Evolutionary conservation across 2,797 vertebrate genomes (phyloP).

Genomic region (Sphenopsis melanotis): DNA sequence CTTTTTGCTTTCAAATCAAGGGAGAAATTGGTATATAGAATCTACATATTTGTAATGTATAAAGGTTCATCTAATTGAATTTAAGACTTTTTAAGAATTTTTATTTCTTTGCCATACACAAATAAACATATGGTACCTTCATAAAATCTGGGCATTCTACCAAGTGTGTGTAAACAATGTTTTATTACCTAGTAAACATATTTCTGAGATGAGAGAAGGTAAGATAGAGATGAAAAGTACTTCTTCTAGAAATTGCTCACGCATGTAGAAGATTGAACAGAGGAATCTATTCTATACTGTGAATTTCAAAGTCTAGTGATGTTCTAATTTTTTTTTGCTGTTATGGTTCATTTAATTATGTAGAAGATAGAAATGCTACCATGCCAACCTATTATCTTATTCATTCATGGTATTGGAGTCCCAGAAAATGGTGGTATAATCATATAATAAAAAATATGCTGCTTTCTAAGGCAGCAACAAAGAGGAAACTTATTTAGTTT

Average conservation of each 20-base stretch:
- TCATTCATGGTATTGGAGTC: not conserved
- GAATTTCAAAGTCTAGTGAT: not conserved
- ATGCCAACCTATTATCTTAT: not conserved
- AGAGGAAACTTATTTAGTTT: not conserved
- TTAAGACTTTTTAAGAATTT: not conserved
- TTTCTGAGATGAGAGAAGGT: not conserved
- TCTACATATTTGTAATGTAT: not conserved
- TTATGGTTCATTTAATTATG: not conserved
- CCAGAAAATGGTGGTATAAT: not conserved
- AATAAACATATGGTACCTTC: not conserved
- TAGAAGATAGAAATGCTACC: not conserved
- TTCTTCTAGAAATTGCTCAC: not conserved
- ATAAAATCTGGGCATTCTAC: not conserved
- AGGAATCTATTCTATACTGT: not conserved
- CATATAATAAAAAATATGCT: not conserved
- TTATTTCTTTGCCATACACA: not conserved
- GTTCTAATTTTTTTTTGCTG: too few species aligned
- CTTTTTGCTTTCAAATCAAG: not conserved
- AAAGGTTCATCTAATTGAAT: not conserved
- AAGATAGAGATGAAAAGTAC: not conserved
- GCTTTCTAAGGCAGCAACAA: not conserved
- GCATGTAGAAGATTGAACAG: not conserved
- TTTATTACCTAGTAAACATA: not conserved
- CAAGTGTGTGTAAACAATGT: not conserved
- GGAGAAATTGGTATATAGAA: rapidly evolving